Conservation (phyloP, 2,888 invertebrate species). For the Synanthedon myopaeformis region DNA sequence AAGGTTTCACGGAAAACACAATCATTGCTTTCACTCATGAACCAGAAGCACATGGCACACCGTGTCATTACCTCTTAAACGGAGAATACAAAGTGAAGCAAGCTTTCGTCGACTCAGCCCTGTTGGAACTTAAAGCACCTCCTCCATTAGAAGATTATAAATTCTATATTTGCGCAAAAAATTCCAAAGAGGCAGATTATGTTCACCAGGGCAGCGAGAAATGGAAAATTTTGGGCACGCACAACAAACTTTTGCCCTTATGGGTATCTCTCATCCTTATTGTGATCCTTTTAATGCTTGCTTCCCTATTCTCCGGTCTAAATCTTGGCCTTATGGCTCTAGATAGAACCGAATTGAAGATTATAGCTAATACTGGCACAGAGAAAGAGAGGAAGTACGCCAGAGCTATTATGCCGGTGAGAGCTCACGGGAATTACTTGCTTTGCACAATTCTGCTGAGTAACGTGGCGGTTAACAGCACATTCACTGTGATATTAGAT, state of each 20-base stretch:
- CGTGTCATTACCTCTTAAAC: slow-evolving; percentile 29
- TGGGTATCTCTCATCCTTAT: slow-evolving; percentile 85
- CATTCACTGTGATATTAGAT: slow-evolving; percentile 95
- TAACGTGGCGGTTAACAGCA: slow-evolving; percentile 96
- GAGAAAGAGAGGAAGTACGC: slow-evolving; percentile 87
- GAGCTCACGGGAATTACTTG: slow-evolving; percentile 93
- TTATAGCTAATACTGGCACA: slow-evolving; percentile 93
- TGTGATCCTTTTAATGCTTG: slow-evolving; percentile 81
- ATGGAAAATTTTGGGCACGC: slow-evolving; percentile 76
- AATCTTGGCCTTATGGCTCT: slow-evolving; percentile 97
- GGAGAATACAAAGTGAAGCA: slow-evolving; percentile 37
- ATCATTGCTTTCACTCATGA: slow-evolving; percentile 47
- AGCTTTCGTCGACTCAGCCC: slow-evolving; percentile 29
- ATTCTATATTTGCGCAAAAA: slow-evolving; percentile 53
- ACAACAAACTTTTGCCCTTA: slow-evolving; percentile 79
- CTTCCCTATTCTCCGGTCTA: slow-evolving; percentile 96
- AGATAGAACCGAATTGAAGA: slow-evolving; percentile 94
- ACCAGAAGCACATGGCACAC: slow-evolving; percentile 19
- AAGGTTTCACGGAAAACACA: slow-evolving; percentile 34
- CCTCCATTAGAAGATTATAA: slow-evolving; percentile 35
- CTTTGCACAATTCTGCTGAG: slow-evolving; percentile 83
- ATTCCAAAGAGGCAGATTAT: slow-evolving; percentile 37
- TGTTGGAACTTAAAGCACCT: slow-evolving; percentile 39
- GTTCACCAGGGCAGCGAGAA: slow-evolving; percentile 75
- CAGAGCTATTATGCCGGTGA: slow-evolving; percentile 88